phyloP scores from a whole-genome alignment of 2,797 vertebrate genomes.

The Okamejei kenojei region DNA sequence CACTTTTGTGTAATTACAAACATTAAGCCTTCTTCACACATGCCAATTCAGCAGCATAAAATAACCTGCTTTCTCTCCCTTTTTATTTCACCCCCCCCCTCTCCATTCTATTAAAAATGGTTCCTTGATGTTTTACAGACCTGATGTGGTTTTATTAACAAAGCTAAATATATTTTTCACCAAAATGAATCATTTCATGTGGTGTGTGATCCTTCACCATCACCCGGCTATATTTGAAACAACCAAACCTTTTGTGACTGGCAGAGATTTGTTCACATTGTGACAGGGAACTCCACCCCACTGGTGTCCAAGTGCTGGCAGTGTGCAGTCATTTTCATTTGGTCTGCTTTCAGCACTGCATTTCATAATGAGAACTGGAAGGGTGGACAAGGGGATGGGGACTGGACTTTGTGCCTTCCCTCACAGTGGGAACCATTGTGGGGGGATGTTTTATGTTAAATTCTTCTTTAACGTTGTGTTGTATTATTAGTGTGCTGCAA shows the following conservation, averaged over 20 bases:
- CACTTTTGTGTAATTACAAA: neutral
- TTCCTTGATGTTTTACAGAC: neutral
- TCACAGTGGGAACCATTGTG: no score
- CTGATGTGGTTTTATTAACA: neutral
- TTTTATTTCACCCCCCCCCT: no score
- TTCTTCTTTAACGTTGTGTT: no score
- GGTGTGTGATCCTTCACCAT: neutral
- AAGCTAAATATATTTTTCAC: neutral
- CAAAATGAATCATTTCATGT: neutral
- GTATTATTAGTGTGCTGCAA: no score
- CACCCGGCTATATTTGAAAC: neutral
- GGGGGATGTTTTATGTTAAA: no score
- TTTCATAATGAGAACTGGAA: no score
- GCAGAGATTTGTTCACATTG: neutral
- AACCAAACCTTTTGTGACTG: neutral
- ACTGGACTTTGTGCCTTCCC: no score
- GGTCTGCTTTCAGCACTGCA: neutral
- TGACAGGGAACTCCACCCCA: neutral
- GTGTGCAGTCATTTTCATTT: neutral
- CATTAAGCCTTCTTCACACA: neutral
- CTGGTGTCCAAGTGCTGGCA: neutral
- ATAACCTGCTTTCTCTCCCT: no score
- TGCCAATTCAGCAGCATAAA: neutral
- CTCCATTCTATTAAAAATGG: neutral
- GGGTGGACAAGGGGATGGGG: no score